A percentile compares a stretch with the other conserved stretches of the same genome.
Evolutionary conservation across 2,888 invertebrate species (phyloP).

Genomic region (Dorcus hopei): DNA sequence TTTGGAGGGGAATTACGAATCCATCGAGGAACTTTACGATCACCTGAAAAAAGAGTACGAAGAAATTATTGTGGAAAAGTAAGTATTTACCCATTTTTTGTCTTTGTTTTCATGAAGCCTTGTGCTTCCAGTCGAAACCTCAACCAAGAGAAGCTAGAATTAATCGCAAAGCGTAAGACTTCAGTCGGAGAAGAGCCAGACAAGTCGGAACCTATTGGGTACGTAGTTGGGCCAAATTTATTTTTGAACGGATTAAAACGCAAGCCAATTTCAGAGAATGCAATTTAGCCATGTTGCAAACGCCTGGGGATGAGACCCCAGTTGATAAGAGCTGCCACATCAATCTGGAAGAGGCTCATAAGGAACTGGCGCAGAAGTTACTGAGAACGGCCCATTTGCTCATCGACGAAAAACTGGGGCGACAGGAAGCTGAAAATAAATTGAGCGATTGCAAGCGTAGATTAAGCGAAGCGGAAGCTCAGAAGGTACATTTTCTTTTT

Average conservation of each 20-base stretch:
- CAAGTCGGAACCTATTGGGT: background rate
- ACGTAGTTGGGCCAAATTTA: too few species aligned
- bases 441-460: constrained; percentile 9
- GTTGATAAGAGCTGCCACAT: constrained; percentile 12
- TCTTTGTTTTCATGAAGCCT: background rate
- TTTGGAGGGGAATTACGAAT: too few species aligned
- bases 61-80: too few species aligned
- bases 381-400: constrained; percentile 33
- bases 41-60: too few species aligned
- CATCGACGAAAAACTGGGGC: constrained; percentile 33
- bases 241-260: too few species aligned
- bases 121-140: background rate
- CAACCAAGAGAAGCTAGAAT: background rate
- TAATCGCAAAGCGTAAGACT: background rate
- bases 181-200: background rate
- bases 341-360: constrained; percentile 32
- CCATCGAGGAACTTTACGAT: too few species aligned
- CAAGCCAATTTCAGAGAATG: too few species aligned
- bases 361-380: constrained; percentile 35
- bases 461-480: constrained; percentile 7
- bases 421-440: constrained; percentile 23
- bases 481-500: constrained; percentile 4
- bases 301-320: too few species aligned
- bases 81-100: too few species aligned
- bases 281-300: too few species aligned